Conservation (phyloP, 2,888 invertebrate species). For the Oxytorus armatus region DNA sequence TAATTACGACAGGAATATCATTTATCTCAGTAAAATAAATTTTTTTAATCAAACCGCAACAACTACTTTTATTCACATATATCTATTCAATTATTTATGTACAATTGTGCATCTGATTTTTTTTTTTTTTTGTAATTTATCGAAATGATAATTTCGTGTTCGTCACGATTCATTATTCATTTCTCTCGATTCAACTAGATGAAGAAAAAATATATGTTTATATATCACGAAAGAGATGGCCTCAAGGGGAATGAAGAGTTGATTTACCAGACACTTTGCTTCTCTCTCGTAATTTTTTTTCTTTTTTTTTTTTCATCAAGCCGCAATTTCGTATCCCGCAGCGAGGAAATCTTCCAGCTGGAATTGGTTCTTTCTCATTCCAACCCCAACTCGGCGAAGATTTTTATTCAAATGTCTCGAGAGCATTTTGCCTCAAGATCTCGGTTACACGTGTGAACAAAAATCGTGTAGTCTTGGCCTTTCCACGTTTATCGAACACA, state of each 20-base stretch:
- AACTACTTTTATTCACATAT: too few relatives aligned
- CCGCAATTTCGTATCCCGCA: conserved; percentile 16
- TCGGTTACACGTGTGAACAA: not conserved
- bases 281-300: conserved; percentile 4
- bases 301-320: conserved; percentile 20
- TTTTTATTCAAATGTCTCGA: not conserved
- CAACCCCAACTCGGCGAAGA: not conserved
- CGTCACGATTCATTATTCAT: not conserved
- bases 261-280: conserved; percentile 4
- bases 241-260: conserved; percentile 11
- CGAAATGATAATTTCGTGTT: not conserved
- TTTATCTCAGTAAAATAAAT: not conserved
- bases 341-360: conserved; percentile 40
- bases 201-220: not conserved
- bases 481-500: too few relatives aligned
- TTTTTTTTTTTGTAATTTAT: not conserved
- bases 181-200: conserved; percentile 4
- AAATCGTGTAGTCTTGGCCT: not conserved
- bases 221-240: not conserved
- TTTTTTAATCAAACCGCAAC: too few relatives aligned
- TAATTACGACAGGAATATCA: not conserved
- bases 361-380: conserved; percentile 35
- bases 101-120: too few relatives aligned
- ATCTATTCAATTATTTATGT: too few relatives aligned
- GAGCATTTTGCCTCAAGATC: not conserved